Percentiles rank a stretch among this genome's conserved stretches.
These are phyloP conservation scores for Neostethus bicornis DNA, from an alignment of 2,797 vertebrate species.

Conservation along the genomic window DNA sequence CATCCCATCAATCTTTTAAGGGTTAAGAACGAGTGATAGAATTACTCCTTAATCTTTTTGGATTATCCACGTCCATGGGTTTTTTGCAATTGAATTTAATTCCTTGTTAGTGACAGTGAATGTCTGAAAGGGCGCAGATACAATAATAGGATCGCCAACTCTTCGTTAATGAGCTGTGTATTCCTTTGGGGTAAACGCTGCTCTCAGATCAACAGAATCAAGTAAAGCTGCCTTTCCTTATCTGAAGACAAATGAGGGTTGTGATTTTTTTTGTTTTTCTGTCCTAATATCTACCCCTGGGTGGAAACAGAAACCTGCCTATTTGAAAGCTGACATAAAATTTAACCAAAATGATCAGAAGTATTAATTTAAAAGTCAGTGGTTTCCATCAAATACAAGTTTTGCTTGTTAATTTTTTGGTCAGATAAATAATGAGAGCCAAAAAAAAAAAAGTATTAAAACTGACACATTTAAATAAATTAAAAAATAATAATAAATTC, in stretches of 20 bases:
- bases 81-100: constrained; percentile 87
- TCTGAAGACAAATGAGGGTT: constrained; percentile 26
- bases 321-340: constrained; percentile 6
- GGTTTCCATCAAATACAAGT: background rate
- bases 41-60: constrained; percentile 83
- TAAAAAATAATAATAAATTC: too few relatives aligned
- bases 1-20: constrained; percentile 43
- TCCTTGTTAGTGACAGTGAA: constrained; percentile 83
- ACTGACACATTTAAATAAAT: background rate
- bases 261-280: constrained; percentile 10
- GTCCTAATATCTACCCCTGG: constrained; percentile 13
- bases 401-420: background rate
- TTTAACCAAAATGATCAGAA: background rate
- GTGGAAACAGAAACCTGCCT: background rate
- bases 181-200: constrained; percentile 48
- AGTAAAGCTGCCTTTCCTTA: constrained; percentile 21
- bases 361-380: background rate
- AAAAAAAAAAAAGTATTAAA: background rate
- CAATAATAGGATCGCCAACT: constrained; percentile 70
- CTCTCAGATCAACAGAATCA: constrained; percentile 37
- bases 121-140: constrained; percentile 86
- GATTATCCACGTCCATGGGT: constrained; percentile 82
- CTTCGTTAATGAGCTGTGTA: constrained; percentile 61
- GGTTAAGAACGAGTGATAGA: constrained; percentile 84
- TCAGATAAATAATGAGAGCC: background rate